phyloP scores from a whole-genome alignment of 92 coral and sea anemone species.

The Virgularia gustaviana region DNA sequence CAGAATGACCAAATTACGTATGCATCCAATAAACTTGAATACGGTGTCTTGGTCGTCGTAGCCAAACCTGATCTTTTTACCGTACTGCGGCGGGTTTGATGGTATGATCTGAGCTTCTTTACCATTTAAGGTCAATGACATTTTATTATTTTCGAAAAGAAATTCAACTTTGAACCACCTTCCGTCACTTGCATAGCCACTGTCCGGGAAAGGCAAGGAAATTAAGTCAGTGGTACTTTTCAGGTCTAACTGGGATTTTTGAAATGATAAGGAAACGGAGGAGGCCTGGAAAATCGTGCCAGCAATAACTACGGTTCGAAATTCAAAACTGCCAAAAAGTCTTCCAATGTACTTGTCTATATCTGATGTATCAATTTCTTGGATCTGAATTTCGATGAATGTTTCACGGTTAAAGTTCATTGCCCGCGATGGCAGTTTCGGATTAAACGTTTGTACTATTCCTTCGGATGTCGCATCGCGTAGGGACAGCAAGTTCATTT shows the following conservation, averaged over 20 bases:
- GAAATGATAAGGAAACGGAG: constrained; percentile 14
- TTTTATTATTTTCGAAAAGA: background rate
- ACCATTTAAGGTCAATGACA: constrained; percentile 6
- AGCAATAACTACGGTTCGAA: constrained; percentile 15
- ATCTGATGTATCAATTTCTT: constrained; percentile 5
- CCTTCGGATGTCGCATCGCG: too few relatives aligned
- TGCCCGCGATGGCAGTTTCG: constrained; percentile 14
- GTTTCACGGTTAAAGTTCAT: constrained; percentile 21
- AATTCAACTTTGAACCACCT: constrained; percentile 23
- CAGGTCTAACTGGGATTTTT: constrained; percentile 15
- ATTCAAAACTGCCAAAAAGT: constrained; percentile 15
- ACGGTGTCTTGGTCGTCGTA: background rate
- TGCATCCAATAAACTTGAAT: constrained; percentile 23
- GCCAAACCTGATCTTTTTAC: background rate
- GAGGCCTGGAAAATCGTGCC: constrained; percentile 25
- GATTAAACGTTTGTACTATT: background rate
- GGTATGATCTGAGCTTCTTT: background rate
- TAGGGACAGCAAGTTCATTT: too few relatives aligned
- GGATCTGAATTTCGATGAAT: background rate
- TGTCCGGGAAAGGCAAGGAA: constrained; percentile 22
- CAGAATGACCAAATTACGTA: constrained; percentile 1
- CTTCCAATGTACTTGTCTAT: background rate
- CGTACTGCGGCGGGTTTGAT: constrained; percentile 10
- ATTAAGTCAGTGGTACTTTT: constrained; percentile 15
- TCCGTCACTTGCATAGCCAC: constrained; percentile 24